Percentiles rank a stretch among this genome's conserved stretches.
phyloP scores from a whole-genome alignment of 2,888 invertebrate genomes.

The Linnaemya vulpina region DNA sequence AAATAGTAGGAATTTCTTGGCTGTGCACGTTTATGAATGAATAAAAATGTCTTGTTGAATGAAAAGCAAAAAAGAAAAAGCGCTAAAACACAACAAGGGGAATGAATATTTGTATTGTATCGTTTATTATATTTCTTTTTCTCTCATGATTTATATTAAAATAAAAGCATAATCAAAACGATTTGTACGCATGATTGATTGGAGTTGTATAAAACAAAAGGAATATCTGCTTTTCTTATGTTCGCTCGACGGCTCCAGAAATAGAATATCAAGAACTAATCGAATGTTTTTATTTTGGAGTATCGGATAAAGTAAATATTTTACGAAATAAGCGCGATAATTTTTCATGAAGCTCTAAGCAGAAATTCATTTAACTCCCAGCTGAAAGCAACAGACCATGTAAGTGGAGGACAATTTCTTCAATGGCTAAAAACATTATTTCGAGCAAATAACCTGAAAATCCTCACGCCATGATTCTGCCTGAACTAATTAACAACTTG shows the following conservation, averaged over 20 bases:
- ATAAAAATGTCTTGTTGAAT: not conserved
- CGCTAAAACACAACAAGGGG: not conserved
- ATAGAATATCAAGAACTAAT: not conserved
- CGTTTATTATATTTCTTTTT: not conserved
- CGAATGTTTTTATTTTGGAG: too few relatives aligned
- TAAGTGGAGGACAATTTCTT: too few relatives aligned
- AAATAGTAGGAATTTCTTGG: constrained; percentile 23
- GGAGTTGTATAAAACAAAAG: constrained; percentile 5
- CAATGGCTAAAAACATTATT: too few relatives aligned
- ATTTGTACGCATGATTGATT: constrained; percentile 36
- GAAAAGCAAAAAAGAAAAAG: not conserved
- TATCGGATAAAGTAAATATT: too few relatives aligned
- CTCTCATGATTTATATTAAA: not conserved
- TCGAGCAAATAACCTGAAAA: too few relatives aligned
- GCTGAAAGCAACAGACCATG: too few relatives aligned
- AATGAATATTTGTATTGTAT: not conserved
- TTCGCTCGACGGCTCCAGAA: not conserved
- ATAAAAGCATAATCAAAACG: not conserved
- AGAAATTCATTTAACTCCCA: too few relatives aligned
- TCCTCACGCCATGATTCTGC: too few relatives aligned
- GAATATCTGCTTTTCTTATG: not conserved
- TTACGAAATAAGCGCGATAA: too few relatives aligned
- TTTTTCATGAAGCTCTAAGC: too few relatives aligned
- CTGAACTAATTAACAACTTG: too few relatives aligned
- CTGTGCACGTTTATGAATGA: constrained; percentile 47